A percentile compares a stretch with the other conserved stretches of the same genome.
Evolutionary conservation across 2,888 invertebrate genomes (phyloP).

Genomic region (Drosophila antonietae): DNA sequence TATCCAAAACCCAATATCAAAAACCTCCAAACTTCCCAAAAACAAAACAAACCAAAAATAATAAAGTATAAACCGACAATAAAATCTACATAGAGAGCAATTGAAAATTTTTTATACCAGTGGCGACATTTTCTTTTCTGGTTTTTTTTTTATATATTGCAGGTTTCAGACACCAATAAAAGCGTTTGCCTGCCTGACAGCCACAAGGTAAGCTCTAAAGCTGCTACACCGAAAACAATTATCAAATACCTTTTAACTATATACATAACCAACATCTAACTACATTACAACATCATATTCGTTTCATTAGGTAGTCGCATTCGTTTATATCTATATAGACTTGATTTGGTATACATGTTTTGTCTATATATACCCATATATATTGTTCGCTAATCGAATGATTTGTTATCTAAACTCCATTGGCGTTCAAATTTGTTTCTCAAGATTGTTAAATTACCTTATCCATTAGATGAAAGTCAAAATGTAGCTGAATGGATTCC

Average conservation of each 20-base stretch:
- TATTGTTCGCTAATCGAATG: conserved; percentile 19
- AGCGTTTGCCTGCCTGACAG: conserved; percentile 85
- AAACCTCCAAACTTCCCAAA: conserved; percentile 15
- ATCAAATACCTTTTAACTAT: conserved; percentile 37
- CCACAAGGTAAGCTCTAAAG: conserved; percentile 83
- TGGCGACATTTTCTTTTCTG: conserved; percentile 82
- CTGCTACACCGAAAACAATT: conserved; percentile 61
- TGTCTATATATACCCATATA: background rate
- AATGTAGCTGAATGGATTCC: background rate
- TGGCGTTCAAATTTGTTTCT: conserved; percentile 12
- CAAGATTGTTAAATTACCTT: background rate
- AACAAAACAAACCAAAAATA: conserved; percentile 11
- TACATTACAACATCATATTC: conserved; percentile 20
- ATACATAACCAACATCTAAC: conserved; percentile 28
- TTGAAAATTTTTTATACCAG: conserved; percentile 70
- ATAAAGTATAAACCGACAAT: conserved; percentile 33
- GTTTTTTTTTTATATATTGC: conserved; percentile 81
- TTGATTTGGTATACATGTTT: background rate
- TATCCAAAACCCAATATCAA: conserved; percentile 36
- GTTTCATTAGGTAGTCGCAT: conserved; percentile 10
- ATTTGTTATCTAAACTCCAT: conserved; percentile 6
- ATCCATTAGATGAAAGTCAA: background rate
- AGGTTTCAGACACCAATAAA: conserved; percentile 85
- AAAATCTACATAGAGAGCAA: conserved; percentile 52
- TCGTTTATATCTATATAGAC: conserved; percentile 4